Evolutionary conservation across 2,797 vertebrate species (phyloP).

Genomic region (Rhinophrynus dorsalis): DNA sequence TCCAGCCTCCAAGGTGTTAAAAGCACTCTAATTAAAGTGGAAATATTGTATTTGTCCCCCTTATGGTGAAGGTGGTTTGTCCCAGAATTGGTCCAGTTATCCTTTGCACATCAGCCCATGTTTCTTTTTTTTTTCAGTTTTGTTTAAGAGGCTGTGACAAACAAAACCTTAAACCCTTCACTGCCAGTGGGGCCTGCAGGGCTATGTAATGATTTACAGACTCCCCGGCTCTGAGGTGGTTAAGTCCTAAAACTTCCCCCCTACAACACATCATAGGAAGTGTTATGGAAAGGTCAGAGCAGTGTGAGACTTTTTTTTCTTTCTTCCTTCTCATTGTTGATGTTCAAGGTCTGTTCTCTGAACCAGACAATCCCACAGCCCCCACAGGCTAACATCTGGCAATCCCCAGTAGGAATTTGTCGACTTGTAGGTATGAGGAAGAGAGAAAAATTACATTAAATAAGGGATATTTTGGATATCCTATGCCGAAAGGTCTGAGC

Average conservation of each 20-base stretch:
- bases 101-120: no score
- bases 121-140: background rate
- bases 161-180: conserved; percentile 32
- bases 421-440: conserved; percentile 28
- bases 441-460: conserved; percentile 39
- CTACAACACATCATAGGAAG: conserved; percentile 43
- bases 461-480: conserved; percentile 41
- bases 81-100: no score
- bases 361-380: conserved; percentile 45
- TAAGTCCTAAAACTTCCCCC: conserved; percentile 27
- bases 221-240: conserved; percentile 36
- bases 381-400: conserved; percentile 46
- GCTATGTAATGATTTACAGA: conserved; percentile 48
- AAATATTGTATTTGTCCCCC: no score
- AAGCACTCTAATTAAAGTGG: no score
- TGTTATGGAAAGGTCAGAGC: conserved; percentile 32
- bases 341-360: conserved; percentile 33
- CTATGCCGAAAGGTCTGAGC: conserved; percentile 27
- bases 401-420: conserved; percentile 34
- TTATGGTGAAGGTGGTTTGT: no score
- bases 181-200: conserved; percentile 38
- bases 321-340: conserved; percentile 41
- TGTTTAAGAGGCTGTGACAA: background rate
- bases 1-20: no score
- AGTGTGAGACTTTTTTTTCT: background rate